Conservation (phyloP, 2,113 vertebrate genomes). For the Beaufortia kweichowensis region DNA sequence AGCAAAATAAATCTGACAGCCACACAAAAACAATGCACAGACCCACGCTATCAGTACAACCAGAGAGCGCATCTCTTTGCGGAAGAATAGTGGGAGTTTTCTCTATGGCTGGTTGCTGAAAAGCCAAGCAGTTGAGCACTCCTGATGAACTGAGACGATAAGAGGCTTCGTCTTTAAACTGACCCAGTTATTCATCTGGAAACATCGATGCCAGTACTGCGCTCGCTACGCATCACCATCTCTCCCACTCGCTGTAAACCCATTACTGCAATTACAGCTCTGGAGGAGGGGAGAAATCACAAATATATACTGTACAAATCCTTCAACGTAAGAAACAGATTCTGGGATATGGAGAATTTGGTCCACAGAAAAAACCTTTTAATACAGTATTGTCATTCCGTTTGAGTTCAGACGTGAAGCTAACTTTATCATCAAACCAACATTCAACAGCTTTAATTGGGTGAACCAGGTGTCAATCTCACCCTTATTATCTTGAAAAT, state of each 20-base stretch:
- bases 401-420: too few species aligned
- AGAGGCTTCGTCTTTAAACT: slow-evolving; percentile 39
- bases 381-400: too few species aligned
- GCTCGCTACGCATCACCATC: neutral
- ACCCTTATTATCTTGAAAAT: too few species aligned
- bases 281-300: neutral
- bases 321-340: neutral
- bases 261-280: slow-evolving; percentile 1
- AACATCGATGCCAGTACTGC: slow-evolving; percentile 28
- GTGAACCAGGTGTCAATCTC: too few species aligned
- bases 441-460: too few species aligned
- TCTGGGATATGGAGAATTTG: slow-evolving; percentile 4
- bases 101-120: slow-evolving; percentile 28
- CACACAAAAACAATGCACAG: neutral
- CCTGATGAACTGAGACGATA: slow-evolving; percentile 47
- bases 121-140: slow-evolving; percentile 33
- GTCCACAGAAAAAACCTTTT: too few species aligned
- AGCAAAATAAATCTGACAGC: neutral
- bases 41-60: neutral
- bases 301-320: neutral
- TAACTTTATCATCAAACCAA: too few species aligned
- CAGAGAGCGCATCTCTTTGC: neutral
- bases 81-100: neutral
- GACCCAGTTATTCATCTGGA: slow-evolving; percentile 50
- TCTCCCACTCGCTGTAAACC: slow-evolving; percentile 17